phyloP scores from a whole-genome alignment of 2,113 vertebrate genomes.

The Romanogobio albipinnatus region DNA sequence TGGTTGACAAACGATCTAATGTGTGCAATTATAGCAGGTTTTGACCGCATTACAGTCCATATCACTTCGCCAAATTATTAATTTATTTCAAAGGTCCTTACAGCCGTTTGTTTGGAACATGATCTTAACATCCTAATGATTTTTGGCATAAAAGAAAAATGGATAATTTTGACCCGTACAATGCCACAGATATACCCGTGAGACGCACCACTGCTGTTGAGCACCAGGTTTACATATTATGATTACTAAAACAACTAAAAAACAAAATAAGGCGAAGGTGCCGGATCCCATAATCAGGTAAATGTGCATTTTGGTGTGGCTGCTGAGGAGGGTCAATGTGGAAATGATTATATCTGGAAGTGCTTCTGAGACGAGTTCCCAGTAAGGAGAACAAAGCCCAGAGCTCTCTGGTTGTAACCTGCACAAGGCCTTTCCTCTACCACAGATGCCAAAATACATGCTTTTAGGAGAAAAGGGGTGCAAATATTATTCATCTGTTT shows the following conservation, averaged over 20 bases:
- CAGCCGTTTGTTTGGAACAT: too few species aligned
- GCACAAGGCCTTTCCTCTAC: slow-evolving; percentile 21
- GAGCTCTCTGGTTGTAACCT: slow-evolving; percentile 34
- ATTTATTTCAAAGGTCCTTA: too few species aligned
- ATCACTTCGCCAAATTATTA: too few species aligned
- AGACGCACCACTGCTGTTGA: too few species aligned
- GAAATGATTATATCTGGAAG: slow-evolving; percentile 55
- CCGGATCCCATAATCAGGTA: slow-evolving; percentile 46
- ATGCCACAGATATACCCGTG: too few species aligned
- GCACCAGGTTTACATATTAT: background rate
- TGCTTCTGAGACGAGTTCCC: slow-evolving; percentile 28
- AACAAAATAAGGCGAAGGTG: slow-evolving; percentile 28
- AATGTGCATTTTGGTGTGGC: slow-evolving; percentile 26
- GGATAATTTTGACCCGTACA: too few species aligned
- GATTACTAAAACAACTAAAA: background rate
- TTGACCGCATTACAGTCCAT: too few species aligned
- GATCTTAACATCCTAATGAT: too few species aligned
- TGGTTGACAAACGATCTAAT: too few species aligned
- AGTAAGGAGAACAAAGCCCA: slow-evolving; percentile 34
- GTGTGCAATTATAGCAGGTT: too few species aligned
- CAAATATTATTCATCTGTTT: slow-evolving; percentile 31
- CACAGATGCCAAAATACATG: background rate
- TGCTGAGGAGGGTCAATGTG: slow-evolving; percentile 43
- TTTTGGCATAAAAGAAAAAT: too few species aligned
- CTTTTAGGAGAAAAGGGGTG: slow-evolving; percentile 15